Evolutionary conservation across 1,140 invertebrate species (phyloP).

Genomic region (Cheumatopsyche charites): DNA sequence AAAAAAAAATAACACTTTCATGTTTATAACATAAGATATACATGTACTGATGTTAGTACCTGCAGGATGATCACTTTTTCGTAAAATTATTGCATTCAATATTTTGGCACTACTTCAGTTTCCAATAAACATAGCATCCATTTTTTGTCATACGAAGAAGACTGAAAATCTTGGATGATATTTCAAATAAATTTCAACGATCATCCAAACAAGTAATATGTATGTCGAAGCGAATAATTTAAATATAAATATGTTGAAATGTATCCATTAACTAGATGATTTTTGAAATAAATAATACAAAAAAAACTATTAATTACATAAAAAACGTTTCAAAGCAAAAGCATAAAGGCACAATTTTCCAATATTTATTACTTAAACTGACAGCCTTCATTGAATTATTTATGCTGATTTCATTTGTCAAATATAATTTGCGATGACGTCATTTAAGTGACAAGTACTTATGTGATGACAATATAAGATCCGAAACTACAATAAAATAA

Average conservation of each 20-base stretch:
- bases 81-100: constrained; percentile 13
- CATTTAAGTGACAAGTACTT: constrained; percentile 4
- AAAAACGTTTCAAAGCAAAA: constrained; percentile 47
- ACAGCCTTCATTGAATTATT: constrained; percentile 37
- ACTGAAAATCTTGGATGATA: neutral
- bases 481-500: constrained; percentile 25
- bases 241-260: constrained; percentile 19
- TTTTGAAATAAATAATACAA: constrained; percentile 41
- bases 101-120: constrained; percentile 40
- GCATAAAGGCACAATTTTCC: constrained; percentile 49
- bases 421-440: neutral
- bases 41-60: constrained; percentile 15
- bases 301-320: constrained; percentile 41
- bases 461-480: constrained; percentile 16
- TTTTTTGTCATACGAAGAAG: neutral
- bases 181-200: constrained; percentile 13
- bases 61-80: constrained; percentile 33
- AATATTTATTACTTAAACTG: constrained; percentile 36
- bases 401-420: neutral
- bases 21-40: constrained; percentile 24
- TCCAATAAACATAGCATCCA: neutral
- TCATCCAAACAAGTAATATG: constrained; percentile 27
- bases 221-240: constrained; percentile 18
- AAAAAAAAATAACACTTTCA: constrained; percentile 33
- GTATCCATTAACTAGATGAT: constrained; percentile 30